Percentiles rank a stretch among this genome's conserved stretches.
Conservation (phyloP, 2,888 invertebrate genomes). For the Scaptomyza cyrtandrae region DNA sequence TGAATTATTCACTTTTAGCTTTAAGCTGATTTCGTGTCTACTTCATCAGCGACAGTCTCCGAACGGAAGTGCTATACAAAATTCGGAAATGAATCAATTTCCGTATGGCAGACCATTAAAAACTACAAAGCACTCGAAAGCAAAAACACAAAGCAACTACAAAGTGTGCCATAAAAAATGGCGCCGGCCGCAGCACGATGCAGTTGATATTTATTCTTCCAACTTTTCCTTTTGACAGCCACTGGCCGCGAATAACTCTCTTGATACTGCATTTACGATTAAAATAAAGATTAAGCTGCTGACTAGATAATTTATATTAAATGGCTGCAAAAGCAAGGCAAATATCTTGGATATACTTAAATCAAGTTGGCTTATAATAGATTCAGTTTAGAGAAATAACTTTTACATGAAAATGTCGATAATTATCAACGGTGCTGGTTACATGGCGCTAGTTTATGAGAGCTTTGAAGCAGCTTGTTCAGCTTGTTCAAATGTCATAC, state of each 20-base stretch:
- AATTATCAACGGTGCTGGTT: slow-evolving; percentile 12
- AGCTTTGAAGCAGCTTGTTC: slow-evolving; percentile 6
- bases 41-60: slow-evolving; percentile 31
- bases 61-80: slow-evolving; percentile 64
- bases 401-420: slow-evolving; percentile 17
- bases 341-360: background rate
- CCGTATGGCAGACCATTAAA: slow-evolving; percentile 74
- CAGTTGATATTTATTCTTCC: slow-evolving; percentile 8
- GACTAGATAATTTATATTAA: no score
- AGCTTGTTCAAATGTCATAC: slow-evolving; percentile 11
- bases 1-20: slow-evolving; percentile 46
- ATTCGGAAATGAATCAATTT: slow-evolving; percentile 78
- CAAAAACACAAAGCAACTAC: slow-evolving; percentile 47
- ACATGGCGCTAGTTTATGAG: slow-evolving; percentile 37
- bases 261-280: slow-evolving; percentile 22
- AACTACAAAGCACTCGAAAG: slow-evolving; percentile 64
- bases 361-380: background rate
- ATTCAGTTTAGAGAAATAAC: background rate
- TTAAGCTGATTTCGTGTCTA: slow-evolving; percentile 37
- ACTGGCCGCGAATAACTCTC: slow-evolving; percentile 9
- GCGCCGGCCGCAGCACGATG: slow-evolving; percentile 8
- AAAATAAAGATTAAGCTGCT: slow-evolving; percentile 18
- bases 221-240: slow-evolving; percentile 3
- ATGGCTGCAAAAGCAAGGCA: background rate
- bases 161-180: slow-evolving; percentile 48